Evolutionary conservation across 2,113 vertebrate genomes (phyloP), one percentile per base, ranked within the genome.

Genomic region (Dolichotis patagonum): DNA sequence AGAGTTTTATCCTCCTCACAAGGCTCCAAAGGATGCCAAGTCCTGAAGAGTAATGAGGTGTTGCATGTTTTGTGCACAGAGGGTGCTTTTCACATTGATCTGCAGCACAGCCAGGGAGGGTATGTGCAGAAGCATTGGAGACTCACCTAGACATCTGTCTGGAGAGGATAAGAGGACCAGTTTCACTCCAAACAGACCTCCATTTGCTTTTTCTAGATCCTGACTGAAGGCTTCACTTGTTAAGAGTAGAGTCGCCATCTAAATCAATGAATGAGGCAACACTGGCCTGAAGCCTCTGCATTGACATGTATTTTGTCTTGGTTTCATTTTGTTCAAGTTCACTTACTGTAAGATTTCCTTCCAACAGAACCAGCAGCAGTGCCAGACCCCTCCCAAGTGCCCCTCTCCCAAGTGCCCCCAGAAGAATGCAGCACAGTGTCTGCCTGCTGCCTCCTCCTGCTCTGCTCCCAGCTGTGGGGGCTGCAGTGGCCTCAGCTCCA

Each of bases 91-190:
- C 9, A 26, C 38, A 0, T 6, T 3, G 24, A 1, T 67, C 54
- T 52, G 4, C 1, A 38, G 12, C 62, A 9, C 28, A 24, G 17
- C 17, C 32, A 1, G 4, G 7, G 3, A 3, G 0, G 1, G 10
- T 10, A 0, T 19, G 7, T 0, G 16, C n/a, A 46, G 62, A 1
- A 86, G 13, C 58, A 20, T 16, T 38, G 19, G 24, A n/a, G n/a
- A n/a, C 14, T 46, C 46, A 38, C 4, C 38, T 41, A 14, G 4
- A 3, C 52, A 38, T 41, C 20, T 85, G 8, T 17, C 2, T 20
- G 24, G 24, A 82, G 3, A 73, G 63, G n/a, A 12, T 16, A 13
- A 7, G 11, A 28, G 14, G 54, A 41, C 3, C 5, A 4, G 24
- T n/a, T 71, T 78, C 63, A 84, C 54, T 63, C n/a, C 16, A 80